Conservation (phyloP, 2,888 invertebrate genomes). For the Phytoseiulus persimilis region DNA sequence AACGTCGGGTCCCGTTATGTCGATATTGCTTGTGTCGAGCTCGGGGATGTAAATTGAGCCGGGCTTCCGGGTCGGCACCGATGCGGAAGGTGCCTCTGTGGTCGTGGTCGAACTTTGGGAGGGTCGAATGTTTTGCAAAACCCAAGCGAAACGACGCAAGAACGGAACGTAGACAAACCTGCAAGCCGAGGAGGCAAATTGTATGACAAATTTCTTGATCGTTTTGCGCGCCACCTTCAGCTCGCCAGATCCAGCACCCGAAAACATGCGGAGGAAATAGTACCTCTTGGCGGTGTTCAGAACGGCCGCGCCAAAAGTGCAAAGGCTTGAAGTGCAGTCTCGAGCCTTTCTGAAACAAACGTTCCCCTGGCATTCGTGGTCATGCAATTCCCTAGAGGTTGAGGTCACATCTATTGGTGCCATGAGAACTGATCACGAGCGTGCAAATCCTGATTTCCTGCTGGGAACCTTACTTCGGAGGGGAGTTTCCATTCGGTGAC, state of each 20-base stretch:
- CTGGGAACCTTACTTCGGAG: conserved; percentile 9
- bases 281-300: not conserved
- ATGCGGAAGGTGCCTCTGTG: not conserved
- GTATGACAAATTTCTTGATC: no score
- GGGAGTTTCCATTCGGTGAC: conserved; percentile 28
- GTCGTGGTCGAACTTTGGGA: not conserved
- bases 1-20: not conserved
- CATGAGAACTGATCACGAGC: not conserved
- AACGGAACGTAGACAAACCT: conserved; percentile 33
- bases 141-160: conserved; percentile 32
- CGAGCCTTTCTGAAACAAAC: conserved; percentile 5
- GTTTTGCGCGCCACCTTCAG: no score
- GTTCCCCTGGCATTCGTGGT: not conserved
- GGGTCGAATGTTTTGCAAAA: conserved; percentile 22
- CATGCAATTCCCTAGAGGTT: not conserved
- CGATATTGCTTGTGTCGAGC: conserved; percentile 6
- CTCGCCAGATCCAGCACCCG: not conserved
- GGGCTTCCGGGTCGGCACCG: not conserved
- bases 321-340: not conserved
- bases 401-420: not conserved
- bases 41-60: not conserved
- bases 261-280: not conserved
- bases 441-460: not conserved
- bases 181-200: no score
- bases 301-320: not conserved